These are phyloP conservation scores for Melanotaenia boesemani DNA, from an alignment of 2,797 vertebrate species.

Conservation along the genomic window DNA sequence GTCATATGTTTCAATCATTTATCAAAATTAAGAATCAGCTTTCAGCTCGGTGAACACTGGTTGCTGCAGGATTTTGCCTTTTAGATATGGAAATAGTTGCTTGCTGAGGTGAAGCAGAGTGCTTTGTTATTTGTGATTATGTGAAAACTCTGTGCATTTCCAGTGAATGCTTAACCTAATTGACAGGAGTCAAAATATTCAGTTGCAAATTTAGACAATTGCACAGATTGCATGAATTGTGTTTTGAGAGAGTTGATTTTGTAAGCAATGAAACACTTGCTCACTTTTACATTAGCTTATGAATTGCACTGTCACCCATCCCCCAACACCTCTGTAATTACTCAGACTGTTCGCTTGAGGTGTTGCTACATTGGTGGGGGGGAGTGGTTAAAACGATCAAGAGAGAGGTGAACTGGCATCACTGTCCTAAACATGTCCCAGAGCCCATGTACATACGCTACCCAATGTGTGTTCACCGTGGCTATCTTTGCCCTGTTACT, in stretches of 20 bases:
- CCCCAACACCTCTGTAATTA: slow-evolving; percentile 72
- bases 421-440: slow-evolving; percentile 76
- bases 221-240: slow-evolving; percentile 35
- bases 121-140: slow-evolving; percentile 25
- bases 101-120: slow-evolving; percentile 28
- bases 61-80: slow-evolving; percentile 58
- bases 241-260: slow-evolving; percentile 29
- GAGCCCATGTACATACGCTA: slow-evolving; percentile 17
- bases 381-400: slow-evolving; percentile 54
- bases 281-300: slow-evolving; percentile 69
- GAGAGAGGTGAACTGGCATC: slow-evolving; percentile 71
- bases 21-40: slow-evolving; percentile 81
- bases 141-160: slow-evolving; percentile 33
- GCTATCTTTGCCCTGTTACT: slow-evolving; percentile 85
- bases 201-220: background rate
- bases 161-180: background rate
- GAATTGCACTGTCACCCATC: slow-evolving; percentile 61
- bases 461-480: slow-evolving; percentile 75
- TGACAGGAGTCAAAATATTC: slow-evolving; percentile 1
- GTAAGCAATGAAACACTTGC: slow-evolving; percentile 64
- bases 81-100: slow-evolving; percentile 58
- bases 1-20: slow-evolving; percentile 85
- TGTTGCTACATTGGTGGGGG: slow-evolving; percentile 68
- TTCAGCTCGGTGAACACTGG: slow-evolving; percentile 61
- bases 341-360: slow-evolving; percentile 67